These are phyloP conservation scores for Stercorarius parasiticus DNA, from an alignment of 2,113 vertebrate species.

Conservation along the genomic window DNA sequence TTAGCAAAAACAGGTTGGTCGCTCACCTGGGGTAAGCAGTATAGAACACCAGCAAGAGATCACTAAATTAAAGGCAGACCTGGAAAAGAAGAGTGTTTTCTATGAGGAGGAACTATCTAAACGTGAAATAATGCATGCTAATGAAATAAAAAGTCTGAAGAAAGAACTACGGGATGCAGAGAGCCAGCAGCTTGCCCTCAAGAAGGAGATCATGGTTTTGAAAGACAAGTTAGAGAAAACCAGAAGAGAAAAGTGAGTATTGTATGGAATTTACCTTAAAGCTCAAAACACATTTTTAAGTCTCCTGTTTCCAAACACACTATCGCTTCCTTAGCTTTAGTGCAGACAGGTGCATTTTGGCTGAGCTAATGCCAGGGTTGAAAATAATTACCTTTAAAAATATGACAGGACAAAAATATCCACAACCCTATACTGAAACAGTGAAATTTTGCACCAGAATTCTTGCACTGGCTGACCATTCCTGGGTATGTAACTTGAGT, in stretches of 20 bases:
- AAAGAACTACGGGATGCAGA: constrained; percentile 94
- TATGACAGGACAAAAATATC: not conserved
- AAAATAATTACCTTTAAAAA: not conserved
- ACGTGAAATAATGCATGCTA: constrained; percentile 85
- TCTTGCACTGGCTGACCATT: not conserved
- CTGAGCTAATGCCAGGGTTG: not conserved
- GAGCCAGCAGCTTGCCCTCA: constrained; percentile 91
- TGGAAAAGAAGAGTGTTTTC: constrained; percentile 91
- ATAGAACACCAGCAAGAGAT: constrained; percentile 92
- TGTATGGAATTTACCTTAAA: not conserved
- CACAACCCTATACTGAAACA: not conserved
- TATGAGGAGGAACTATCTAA: constrained; percentile 91
- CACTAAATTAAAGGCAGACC: constrained; percentile 86
- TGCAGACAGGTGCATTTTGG: not conserved
- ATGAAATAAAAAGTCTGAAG: constrained; percentile 89
- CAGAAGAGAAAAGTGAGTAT: constrained; percentile 88
- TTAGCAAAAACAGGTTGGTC: constrained; percentile 87
- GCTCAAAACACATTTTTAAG: not conserved
- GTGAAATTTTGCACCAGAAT: not conserved
- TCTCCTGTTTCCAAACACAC: not conserved
- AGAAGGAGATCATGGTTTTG: constrained; percentile 95
- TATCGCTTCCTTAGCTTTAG: not conserved
- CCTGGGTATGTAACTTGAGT: not conserved
- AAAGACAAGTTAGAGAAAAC: constrained; percentile 98
- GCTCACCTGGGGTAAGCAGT: constrained; percentile 78